phyloP scores from a whole-genome alignment of 2,797 vertebrate species.

The Poecilia picta region DNA sequence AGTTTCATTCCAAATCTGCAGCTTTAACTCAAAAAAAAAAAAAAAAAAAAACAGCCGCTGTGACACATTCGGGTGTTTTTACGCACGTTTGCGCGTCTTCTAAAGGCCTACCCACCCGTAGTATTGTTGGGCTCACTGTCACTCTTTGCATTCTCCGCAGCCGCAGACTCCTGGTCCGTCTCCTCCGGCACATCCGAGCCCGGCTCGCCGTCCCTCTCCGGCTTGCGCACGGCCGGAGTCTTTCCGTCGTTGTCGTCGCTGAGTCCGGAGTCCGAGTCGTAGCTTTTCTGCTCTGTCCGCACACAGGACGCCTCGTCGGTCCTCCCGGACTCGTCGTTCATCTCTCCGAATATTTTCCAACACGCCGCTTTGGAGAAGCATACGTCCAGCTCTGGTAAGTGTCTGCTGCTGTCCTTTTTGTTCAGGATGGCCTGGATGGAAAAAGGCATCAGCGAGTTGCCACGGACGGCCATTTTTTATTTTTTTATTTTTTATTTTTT shows the following conservation, averaged over 20 bases:
- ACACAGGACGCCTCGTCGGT: constrained; percentile 67
- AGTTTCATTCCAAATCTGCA: background rate
- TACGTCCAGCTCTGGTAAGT: constrained; percentile 82
- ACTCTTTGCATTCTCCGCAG: constrained; percentile 84
- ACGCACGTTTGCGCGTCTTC: background rate
- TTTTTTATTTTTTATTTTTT: constrained; percentile 79
- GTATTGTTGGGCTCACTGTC: constrained; percentile 88
- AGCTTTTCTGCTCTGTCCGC: constrained; percentile 79
- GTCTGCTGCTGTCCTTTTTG: constrained; percentile 88
- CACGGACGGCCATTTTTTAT: constrained; percentile 89
- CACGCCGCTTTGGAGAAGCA: constrained; percentile 85
- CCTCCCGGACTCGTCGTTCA: constrained; percentile 72
- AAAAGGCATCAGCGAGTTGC: constrained; percentile 91
- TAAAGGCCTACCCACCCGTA: constrained; percentile 81
- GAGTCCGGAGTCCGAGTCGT: constrained; percentile 93
- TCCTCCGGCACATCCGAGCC: constrained; percentile 78
- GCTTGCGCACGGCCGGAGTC: constrained; percentile 65
- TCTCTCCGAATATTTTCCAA: constrained; percentile 90
- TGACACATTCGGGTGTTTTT: background rate
- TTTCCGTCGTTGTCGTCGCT: constrained; percentile 90
- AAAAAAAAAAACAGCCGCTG: background rate
- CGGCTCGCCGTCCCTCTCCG: constrained; percentile 73
- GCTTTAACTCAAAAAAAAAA: constrained; percentile 1
- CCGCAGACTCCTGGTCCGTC: constrained; percentile 82
- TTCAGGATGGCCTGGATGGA: constrained; percentile 97